Evolutionary conservation across 2,113 vertebrate genomes (phyloP).

Genomic region (Plotosus lineatus): DNA sequence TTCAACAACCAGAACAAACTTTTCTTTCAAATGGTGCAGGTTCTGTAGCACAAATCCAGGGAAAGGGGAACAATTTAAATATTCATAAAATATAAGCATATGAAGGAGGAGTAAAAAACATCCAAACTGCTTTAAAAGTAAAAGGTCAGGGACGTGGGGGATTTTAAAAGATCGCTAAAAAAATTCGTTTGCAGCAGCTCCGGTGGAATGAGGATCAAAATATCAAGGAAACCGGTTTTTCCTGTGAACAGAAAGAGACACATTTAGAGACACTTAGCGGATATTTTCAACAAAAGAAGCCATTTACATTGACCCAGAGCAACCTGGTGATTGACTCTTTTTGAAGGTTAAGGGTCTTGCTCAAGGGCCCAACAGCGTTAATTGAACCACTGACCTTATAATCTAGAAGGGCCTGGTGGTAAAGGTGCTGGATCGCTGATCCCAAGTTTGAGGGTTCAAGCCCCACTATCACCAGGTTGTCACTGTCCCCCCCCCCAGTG

Average conservation of each 20-base stretch:
- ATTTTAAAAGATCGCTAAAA: slow-evolving; percentile 13
- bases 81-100: neutral
- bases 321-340: no score
- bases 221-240: neutral
- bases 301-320: no score
- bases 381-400: no score
- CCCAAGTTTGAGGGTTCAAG: no score
- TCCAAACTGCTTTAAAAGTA: no score
- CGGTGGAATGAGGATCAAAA: neutral
- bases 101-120: neutral
- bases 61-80: neutral
- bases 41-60: neutral
- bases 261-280: neutral
- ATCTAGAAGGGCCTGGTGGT: no score
- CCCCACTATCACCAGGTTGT: no score
- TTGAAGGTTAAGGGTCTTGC: no score
- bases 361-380: no score
- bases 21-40: neutral
- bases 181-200: neutral
- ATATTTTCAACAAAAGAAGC: neutral
- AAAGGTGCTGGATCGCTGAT: no score
- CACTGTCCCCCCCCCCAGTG: no score
- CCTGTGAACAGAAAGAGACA: slow-evolving; percentile 1
- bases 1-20: neutral
- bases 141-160: no score